Conservation (phyloP, 2,113 vertebrate species). For the Menura novaehollandiae region DNA sequence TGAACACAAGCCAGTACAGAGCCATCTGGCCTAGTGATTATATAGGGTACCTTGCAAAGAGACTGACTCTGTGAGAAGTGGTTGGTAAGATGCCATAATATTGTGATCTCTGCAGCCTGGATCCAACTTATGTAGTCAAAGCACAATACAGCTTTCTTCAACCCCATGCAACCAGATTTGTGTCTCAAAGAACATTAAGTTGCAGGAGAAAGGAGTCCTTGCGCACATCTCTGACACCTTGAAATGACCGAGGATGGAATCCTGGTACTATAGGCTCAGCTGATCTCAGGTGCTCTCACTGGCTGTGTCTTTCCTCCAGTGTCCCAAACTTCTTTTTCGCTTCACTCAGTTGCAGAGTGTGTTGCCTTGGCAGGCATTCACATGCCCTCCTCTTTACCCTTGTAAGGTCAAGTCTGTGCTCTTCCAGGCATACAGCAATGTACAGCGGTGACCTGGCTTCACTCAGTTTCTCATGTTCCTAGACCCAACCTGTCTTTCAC, state of each 20-base stretch:
- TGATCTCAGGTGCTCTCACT: background rate
- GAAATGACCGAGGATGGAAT: background rate
- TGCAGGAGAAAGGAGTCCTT: background rate
- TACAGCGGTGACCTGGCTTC: background rate
- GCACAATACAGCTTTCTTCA: background rate
- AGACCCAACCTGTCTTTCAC: background rate
- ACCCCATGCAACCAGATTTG: background rate
- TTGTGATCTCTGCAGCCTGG: background rate
- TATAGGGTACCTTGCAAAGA: background rate
- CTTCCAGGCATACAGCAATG: background rate
- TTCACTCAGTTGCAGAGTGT: background rate
- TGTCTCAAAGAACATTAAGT: background rate
- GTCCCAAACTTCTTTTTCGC: background rate
- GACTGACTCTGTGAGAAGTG: background rate
- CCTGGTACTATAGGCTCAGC: background rate
- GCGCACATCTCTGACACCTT: background rate
- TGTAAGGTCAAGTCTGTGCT: background rate
- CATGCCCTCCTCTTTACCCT: background rate
- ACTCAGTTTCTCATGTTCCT: background rate
- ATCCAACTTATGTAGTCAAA: background rate
- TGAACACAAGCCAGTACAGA: background rate
- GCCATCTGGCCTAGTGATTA: background rate
- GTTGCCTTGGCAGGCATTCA: background rate
- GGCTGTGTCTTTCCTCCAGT: background rate
- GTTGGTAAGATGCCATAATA: background rate